Percentiles rank a stretch among this genome's conserved stretches.
These are phyloP conservation scores for Chrysoperla carnea DNA, from an alignment of 1,140 invertebrate genomes.

Conservation along the genomic window DNA sequence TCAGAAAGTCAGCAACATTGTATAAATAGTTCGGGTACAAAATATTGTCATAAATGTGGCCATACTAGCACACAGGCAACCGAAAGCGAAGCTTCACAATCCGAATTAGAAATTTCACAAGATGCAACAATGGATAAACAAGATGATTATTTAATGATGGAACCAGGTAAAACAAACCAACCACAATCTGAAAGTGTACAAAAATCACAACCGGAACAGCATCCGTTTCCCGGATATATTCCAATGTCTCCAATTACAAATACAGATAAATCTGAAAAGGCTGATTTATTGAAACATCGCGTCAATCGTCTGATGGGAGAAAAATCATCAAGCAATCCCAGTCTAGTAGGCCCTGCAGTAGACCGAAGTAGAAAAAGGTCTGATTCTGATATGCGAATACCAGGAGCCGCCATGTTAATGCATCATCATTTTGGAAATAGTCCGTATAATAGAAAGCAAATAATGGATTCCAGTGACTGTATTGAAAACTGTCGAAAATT, in stretches of 20 bases:
- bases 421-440: slow-evolving; percentile 19
- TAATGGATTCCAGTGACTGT: slow-evolving; percentile 28
- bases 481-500: slow-evolving; percentile 20
- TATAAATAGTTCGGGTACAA: slow-evolving; percentile 20
- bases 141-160: slow-evolving; percentile 52
- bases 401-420: slow-evolving; percentile 32
- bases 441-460: slow-evolving; percentile 35
- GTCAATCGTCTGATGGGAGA: slow-evolving; percentile 25
- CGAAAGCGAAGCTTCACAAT: slow-evolving; percentile 7
- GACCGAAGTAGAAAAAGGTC: slow-evolving; percentile 28
- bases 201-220: slow-evolving; percentile 6
- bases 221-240: slow-evolving; percentile 35
- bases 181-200: slow-evolving; percentile 6
- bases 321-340: slow-evolving; percentile 48
- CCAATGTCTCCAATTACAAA: slow-evolving; percentile 44
- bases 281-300: slow-evolving; percentile 20
- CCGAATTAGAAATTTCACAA: slow-evolving; percentile 7
- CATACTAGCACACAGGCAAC: slow-evolving; percentile 28
- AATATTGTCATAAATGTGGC: slow-evolving; percentile 44
- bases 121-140: slow-evolving; percentile 19
- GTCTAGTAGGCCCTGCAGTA: slow-evolving; percentile 28
- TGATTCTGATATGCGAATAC: slow-evolving; percentile 32
- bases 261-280: slow-evolving; percentile 11
- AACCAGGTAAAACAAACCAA: slow-evolving; percentile 26
- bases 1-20: slow-evolving; percentile 12